Evolutionary conservation across 2,797 vertebrate genomes (phyloP), one percentile per base, ranked within the genome.

Genomic region (Periparus ater): DNA sequence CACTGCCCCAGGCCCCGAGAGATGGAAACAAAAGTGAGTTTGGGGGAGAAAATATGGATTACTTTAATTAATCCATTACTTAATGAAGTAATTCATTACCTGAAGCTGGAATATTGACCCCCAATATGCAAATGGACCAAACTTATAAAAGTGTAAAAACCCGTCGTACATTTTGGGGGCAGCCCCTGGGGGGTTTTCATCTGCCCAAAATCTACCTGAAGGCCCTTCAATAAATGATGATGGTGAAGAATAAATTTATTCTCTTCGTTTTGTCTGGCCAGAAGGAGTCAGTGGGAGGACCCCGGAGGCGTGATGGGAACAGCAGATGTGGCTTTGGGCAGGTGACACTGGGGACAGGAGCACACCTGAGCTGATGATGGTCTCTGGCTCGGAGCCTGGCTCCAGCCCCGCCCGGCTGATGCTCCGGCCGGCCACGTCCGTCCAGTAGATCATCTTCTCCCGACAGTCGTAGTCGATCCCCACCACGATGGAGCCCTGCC

Each of bases 401-500:
- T 98, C 98, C 96, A 99, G 77, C 2, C 98, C 97, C 1, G 98
- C 98, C 72, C 99, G 97, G 97, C 97, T 99, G 93, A 99, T 99
- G 17, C 98, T 99, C 81, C 99, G 97, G 1, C 98, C 99, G 0
- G 99, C 99, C 65, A 99, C 98, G 12, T 99, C 99, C 0, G 99
- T 99, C 99, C 99, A 99, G 40, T 99, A 99, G 30, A 99, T 98
- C 60, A 97, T 98, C 96, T 97, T 99, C 71, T 99, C 99, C 80
- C 96, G 97, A 97, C 99, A 99, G 98, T 99, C 99, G 1, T 98
- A 98, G 96, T 99, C 99, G 2, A 99, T 98, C 2, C 99, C 99
- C 17, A 99, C 99, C 16, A 99, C 98, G 38, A 99, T 99, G 87
- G 99, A 99, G 19, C 99, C 99, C 99, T 99, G 94, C 2, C 23